Base-by-base conservation (phyloP, 2,888 invertebrate genomes). In the Hydrotaea cyrtoneurina region DNA sequence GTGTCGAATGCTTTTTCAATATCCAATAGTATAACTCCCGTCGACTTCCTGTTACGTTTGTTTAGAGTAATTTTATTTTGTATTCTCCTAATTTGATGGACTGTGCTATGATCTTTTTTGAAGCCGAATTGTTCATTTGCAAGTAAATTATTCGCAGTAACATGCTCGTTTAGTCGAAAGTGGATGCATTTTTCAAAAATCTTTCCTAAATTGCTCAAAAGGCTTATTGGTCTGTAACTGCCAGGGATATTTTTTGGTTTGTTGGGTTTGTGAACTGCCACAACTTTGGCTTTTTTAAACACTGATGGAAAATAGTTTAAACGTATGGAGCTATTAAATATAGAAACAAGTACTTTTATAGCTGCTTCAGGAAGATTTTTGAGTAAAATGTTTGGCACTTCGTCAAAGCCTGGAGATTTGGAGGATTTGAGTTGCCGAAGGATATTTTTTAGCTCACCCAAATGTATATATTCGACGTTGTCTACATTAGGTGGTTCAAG, bases 1-100 rank as follows among this genome's bases (percentile, higher is more conserved):
- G 80, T 73, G 39, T 83, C 79, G 21, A 83, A 80, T 21, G 79
- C 83, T 8, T 78, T 78, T 50, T 78, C 69, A 8, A 79, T 75
- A 26, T 80, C 76, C 26, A 82, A 50, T 21, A 79, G 23, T 23
- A 77, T 62, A 36, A 83, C 46, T 3, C 80, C 80, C 19, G 73
- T 74, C 8, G 73, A 80, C 31, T 13, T 55, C 15, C 43, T 78
- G 19, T n/a, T 57, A 4, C 39, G 19, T 46, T 66, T 64, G 57
- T 76, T 62, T 7, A 8, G n/a, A 19, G 39, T 57, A 17, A 78
- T 76, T 43, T 53, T 55, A 13, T 77, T 79, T 72, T 19, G 64
- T 4, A 81, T 64, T 26, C 75, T 53, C 8, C 59, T 53, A 13
- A 81, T 46, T 64, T 80, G 74, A 15, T 84, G 75, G 3, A 72